phyloP scores from a whole-genome alignment of 2,888 invertebrate species.

The Heliconius sara region DNA sequence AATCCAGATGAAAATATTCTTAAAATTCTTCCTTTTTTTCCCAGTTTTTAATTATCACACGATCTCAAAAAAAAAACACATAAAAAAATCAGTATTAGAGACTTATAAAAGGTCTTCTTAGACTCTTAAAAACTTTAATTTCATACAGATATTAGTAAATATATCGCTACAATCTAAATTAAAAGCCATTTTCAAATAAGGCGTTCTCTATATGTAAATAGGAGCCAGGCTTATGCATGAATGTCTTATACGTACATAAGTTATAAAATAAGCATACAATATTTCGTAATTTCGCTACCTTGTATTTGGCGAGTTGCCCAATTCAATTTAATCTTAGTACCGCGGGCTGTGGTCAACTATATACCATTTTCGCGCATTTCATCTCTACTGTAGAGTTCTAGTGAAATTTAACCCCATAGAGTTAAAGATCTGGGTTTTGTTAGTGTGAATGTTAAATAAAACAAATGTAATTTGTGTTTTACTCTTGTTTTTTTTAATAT shows the following conservation, averaged over 20 bases:
- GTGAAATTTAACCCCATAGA: conserved; percentile 62
- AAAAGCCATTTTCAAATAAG: conserved; percentile 3
- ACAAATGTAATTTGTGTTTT: not conserved
- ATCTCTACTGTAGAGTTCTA: conserved; percentile 56
- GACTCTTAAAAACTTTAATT: no score
- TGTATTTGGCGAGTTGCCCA: conserved; percentile 70
- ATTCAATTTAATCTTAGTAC: conserved; percentile 78
- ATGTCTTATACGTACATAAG: conserved; percentile 26
- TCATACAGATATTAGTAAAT: not conserved
- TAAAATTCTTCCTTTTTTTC: no score
- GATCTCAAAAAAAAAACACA: no score
- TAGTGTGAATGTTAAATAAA: not conserved
- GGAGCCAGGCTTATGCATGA: not conserved
- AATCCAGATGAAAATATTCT: no score
- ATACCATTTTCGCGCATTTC: conserved; percentile 56
- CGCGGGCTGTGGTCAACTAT: conserved; percentile 74
- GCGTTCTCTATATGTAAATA: not conserved
- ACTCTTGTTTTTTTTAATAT: not conserved
- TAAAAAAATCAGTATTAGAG: no score
- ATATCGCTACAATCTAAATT: not conserved
- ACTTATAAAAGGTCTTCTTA: no score
- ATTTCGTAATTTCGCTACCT: conserved; percentile 72
- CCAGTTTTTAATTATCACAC: no score
- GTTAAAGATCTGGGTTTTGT: conserved; percentile 23
- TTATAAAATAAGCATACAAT: conserved; percentile 74